Evolutionary conservation across 2,888 invertebrate species (phyloP).

Genomic region (Archips crataeganus): DNA sequence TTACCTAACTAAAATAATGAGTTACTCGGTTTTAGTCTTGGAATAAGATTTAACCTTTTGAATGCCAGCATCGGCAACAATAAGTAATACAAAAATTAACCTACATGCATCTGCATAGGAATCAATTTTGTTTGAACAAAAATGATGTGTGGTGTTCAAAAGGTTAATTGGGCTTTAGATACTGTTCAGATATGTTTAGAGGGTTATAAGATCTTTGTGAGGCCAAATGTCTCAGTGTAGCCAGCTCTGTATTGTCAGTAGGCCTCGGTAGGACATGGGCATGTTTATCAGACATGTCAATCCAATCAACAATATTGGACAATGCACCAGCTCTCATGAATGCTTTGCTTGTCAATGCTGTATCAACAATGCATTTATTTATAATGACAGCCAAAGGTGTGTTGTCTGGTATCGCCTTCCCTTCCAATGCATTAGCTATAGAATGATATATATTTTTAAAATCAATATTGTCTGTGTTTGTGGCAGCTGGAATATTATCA

Average conservation of each 20-base stretch:
- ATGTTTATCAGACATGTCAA: slow-evolving; percentile 57
- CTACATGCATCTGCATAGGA: no score
- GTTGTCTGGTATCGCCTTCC: slow-evolving; percentile 63
- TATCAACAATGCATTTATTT: slow-evolving; percentile 69
- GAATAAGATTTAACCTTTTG: no score
- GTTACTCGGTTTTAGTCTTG: no score
- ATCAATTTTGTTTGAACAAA: no score
- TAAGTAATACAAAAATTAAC: no score
- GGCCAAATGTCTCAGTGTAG: slow-evolving; percentile 58
- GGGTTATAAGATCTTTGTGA: slow-evolving; percentile 69
- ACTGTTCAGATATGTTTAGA: slow-evolving; percentile 61
- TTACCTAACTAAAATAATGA: not conserved
- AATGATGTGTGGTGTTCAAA: not conserved
- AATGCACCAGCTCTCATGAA: slow-evolving; percentile 58
- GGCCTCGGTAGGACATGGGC: slow-evolving; percentile 55
- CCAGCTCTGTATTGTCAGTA: slow-evolving; percentile 57
- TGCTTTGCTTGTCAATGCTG: slow-evolving; percentile 65
- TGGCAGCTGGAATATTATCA: slow-evolving; percentile 63
- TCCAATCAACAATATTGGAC: slow-evolving; percentile 53
- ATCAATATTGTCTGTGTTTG: slow-evolving; percentile 60
- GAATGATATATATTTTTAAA: slow-evolving; percentile 67
- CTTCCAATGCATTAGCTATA: slow-evolving; percentile 74
- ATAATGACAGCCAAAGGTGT: slow-evolving; percentile 53
- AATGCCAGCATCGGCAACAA: no score
- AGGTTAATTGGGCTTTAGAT: slow-evolving; percentile 52